These are phyloP conservation scores for Myotis davidii DNA, from an alignment of 2,113 vertebrate genomes.

Conservation along the genomic window DNA sequence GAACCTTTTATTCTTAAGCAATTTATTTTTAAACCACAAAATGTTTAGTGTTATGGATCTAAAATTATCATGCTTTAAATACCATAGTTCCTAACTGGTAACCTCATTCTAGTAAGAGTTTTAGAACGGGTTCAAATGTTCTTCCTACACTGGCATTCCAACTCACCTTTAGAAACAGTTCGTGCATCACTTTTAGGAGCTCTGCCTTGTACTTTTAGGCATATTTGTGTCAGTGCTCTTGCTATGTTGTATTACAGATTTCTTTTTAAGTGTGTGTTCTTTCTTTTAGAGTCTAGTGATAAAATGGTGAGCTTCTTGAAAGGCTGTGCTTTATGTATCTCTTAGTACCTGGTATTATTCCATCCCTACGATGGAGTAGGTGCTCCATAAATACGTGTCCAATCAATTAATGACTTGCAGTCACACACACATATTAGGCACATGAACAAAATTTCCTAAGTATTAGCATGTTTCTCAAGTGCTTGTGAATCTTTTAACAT, in stretches of 20 bases:
- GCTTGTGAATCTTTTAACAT: constrained; percentile 14
- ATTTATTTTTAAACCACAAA: constrained; percentile 45
- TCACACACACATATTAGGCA: neutral
- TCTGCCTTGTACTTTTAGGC: neutral
- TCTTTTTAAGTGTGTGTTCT: constrained; percentile 11
- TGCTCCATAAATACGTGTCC: neutral
- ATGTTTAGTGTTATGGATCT: constrained; percentile 48
- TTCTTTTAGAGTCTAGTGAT: neutral
- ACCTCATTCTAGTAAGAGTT: constrained; percentile 44
- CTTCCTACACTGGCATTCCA: neutral
- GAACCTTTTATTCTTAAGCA: constrained; percentile 4
- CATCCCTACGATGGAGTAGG: neutral
- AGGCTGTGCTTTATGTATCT: neutral
- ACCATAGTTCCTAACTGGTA: neutral
- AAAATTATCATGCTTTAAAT: constrained; percentile 45
- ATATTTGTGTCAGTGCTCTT: neutral
- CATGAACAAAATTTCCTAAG: neutral
- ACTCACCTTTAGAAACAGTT: neutral
- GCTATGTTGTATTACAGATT: neutral
- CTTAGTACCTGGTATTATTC: neutral
- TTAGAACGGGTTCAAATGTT: constrained; percentile 43
- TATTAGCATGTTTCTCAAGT: constrained; percentile 34
- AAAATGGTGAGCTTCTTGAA: constrained; percentile 34
- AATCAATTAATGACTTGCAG: neutral
- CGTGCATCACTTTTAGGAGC: neutral